phyloP scores from a whole-genome alignment of 1,140 invertebrate genomes.

The Chironomus striatipennis region DNA sequence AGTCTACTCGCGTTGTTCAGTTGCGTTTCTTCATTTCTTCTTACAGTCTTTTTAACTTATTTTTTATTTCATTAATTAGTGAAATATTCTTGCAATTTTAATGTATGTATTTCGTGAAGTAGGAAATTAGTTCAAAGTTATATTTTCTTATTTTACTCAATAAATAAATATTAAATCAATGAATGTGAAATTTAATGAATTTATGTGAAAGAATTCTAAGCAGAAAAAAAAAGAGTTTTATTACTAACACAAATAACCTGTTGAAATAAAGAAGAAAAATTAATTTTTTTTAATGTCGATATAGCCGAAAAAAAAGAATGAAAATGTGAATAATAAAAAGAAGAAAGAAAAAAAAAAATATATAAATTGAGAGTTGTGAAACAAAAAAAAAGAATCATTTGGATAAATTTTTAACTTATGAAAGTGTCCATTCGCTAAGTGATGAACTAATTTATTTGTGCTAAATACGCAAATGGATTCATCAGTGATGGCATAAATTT shows the following conservation, averaged over 20 bases:
- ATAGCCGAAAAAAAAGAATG: not conserved
- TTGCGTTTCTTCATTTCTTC: not conserved
- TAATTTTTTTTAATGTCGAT: not conserved
- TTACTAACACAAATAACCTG: constrained; percentile 6
- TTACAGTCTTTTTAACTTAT: not conserved
- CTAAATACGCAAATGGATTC: not conserved
- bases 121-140: not conserved
- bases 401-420: not conserved
- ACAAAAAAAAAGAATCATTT: not conserved
- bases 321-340: not conserved
- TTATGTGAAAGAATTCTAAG: not conserved
- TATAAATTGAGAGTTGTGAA: not conserved
- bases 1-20: not conserved
- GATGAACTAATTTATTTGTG: not conserved
- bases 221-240: too few species aligned
- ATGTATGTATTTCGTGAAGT: not conserved
- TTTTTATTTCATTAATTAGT: not conserved
- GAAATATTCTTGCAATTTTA: not conserved
- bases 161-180: not conserved
- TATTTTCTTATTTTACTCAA: not conserved
- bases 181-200: not conserved
- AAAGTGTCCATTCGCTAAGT: too few species aligned
- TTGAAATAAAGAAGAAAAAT: not conserved
- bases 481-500: not conserved
- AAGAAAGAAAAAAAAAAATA: not conserved